Conservation (phyloP, 2,888 invertebrate species). For the Chymomyza procnemis region DNA sequence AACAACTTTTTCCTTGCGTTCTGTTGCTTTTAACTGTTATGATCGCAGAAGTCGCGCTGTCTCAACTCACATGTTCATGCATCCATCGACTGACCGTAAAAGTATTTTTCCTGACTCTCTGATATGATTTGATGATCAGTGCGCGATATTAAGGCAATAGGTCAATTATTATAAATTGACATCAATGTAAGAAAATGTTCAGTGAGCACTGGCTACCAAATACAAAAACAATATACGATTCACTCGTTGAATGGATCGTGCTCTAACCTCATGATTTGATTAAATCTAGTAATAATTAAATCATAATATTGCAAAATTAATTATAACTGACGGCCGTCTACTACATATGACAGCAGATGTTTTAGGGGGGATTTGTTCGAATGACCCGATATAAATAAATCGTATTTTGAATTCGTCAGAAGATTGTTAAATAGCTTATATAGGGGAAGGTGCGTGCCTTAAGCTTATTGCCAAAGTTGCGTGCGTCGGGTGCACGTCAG, state of each 20-base stretch:
- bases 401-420: too few species aligned
- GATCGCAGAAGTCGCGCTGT: too few species aligned
- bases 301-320: conserved; percentile 33
- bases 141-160: conserved; percentile 74
- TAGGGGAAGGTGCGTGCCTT: too few species aligned
- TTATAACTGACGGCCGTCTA: neutral
- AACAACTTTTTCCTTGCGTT: neutral
- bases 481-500: too few species aligned
- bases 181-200: conserved; percentile 63
- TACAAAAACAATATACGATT: conserved; percentile 45
- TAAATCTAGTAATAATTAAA: conserved; percentile 66
- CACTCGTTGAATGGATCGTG: conserved; percentile 11
- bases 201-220: conserved; percentile 7
- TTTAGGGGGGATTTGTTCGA: too few species aligned
- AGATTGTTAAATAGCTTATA: too few species aligned
- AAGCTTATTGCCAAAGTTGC: too few species aligned
- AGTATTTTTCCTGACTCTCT: conserved; percentile 57
- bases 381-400: too few species aligned
- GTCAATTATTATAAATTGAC: conserved; percentile 76
- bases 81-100: conserved; percentile 24
- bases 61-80: conserved; percentile 4
- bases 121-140: conserved; percentile 69
- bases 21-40: too few species aligned
- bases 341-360: neutral
- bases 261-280: conserved; percentile 58